Evolutionary conservation across 2,797 vertebrate species (phyloP).

Genomic region (Sphenopsis melanotis): DNA sequence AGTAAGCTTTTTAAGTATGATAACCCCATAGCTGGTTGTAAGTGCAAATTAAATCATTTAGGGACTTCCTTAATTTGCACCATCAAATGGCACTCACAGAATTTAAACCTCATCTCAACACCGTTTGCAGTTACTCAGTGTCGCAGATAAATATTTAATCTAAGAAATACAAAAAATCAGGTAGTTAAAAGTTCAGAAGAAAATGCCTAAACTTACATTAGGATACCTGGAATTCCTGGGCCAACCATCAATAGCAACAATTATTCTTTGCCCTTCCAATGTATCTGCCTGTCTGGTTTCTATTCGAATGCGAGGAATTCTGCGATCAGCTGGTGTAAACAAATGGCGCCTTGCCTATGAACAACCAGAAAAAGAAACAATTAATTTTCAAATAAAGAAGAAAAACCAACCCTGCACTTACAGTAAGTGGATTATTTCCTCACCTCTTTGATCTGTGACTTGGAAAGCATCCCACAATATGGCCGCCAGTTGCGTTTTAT

Average conservation of each 20-base stretch:
- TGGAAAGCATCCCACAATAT: slow-evolving; percentile 93
- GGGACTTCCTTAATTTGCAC: not conserved
- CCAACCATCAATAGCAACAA: slow-evolving; percentile 96
- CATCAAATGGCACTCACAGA: not conserved
- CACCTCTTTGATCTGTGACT: slow-evolving; percentile 91
- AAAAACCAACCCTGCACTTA: not conserved
- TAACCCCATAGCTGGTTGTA: not conserved
- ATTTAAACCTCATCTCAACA: not conserved
- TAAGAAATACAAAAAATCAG: not conserved
- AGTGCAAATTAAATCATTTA: not conserved
- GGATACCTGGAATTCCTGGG: slow-evolving; percentile 95
- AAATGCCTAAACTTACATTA: slow-evolving; percentile 80
- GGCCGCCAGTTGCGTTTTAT: slow-evolving; percentile 98
- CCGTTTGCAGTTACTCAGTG: not conserved
- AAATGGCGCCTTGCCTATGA: slow-evolving; percentile 91
- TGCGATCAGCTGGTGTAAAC: slow-evolving; percentile 93
- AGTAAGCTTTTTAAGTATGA: not conserved
- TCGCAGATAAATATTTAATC: not conserved
- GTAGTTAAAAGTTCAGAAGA: not conserved
- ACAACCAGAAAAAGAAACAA: not conserved
- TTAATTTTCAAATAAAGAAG: not conserved
- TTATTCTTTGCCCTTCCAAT: slow-evolving; percentile 90
- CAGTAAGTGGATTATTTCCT: not conserved
- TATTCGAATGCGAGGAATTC: slow-evolving; percentile 93
- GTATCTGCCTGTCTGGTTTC: slow-evolving; percentile 90